phyloP scores from a whole-genome alignment of 2,888 invertebrate species.

The Apotomis betuletana region DNA sequence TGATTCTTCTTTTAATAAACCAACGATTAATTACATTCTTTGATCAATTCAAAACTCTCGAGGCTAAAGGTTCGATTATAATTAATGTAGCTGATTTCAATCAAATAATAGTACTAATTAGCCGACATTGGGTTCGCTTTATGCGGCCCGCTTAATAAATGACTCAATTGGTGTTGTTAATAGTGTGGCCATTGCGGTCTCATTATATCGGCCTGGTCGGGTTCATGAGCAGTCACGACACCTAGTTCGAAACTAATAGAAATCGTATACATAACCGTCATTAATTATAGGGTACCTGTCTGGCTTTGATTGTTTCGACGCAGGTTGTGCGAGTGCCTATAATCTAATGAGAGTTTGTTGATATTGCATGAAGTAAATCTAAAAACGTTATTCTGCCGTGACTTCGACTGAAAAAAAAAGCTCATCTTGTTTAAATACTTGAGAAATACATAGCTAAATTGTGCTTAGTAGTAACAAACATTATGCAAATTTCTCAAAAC shows the following conservation, averaged over 20 bases:
- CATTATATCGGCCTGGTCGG: conserved; percentile 52
- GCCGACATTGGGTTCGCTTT: conserved; percentile 75
- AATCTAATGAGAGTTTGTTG: conserved; percentile 17
- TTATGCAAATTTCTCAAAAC: too few species aligned
- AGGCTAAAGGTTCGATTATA: conserved; percentile 76
- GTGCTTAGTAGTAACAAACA: too few species aligned
- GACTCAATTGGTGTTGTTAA: conserved; percentile 80
- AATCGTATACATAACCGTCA: conserved; percentile 33
- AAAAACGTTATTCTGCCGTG: neutral
- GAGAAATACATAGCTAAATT: too few species aligned
- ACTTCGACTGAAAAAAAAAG: too few species aligned
- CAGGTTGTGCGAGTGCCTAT: conserved; percentile 14
- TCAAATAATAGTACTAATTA: conserved; percentile 82
- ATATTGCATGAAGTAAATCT: neutral
- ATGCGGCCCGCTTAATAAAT: conserved; percentile 76
- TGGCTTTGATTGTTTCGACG: conserved; percentile 19
- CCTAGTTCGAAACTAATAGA: conserved; percentile 44
- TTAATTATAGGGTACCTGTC: conserved; percentile 37
- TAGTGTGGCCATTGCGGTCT: conserved; percentile 62
- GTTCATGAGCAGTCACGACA: conserved; percentile 63
- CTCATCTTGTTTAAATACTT: too few species aligned
- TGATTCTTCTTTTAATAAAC: conserved; percentile 43
- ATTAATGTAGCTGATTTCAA: conserved; percentile 80
- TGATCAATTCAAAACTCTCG: conserved; percentile 64
- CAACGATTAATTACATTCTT: conserved; percentile 69